Base-by-base conservation (phyloP, 2,888 invertebrate species). In the Lasioglossum villosulum region DNA sequence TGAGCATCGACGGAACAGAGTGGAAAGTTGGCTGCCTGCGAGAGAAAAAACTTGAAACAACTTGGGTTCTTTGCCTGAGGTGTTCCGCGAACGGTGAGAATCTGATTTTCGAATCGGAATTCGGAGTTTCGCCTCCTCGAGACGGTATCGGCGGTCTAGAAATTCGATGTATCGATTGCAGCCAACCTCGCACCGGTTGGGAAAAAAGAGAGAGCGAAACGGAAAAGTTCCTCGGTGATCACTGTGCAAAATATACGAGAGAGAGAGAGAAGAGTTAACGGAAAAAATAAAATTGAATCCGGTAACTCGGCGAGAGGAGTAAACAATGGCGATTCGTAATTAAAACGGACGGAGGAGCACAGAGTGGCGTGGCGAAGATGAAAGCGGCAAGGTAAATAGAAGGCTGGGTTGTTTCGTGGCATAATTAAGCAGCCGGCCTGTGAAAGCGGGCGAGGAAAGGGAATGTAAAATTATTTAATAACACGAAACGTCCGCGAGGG, bases 241-340 rank as follows among this genome's bases (percentile, higher is more conserved):
- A 6, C 63, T 75, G 37, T 2, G 75, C 14, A 42, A 45, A 77
- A 37, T 4, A 27, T 3, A 39, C 48, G 34, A n/a, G n/a, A 66
- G 39, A 39, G 39, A 23, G 42, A n/a, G 39, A 4, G 42, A 42
- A 23, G 39, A 37, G 27, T 3, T 27, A 71, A 71, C 42, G 8
- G 16, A 30, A 72, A 71, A 70, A 84, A 83, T 78, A 83, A 83
- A 83, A 84, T 84, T 84, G 63, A 78, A 83, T 75, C 75, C 74
- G 56, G 78, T 19, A 42, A 59, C 77, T 77, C 56, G 37, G 37
- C 19, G 52, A 70, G 74, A 14, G 19, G 6, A 70, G 79, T 71
- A 84, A 86, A 86, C 86, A 86, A 84, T 78, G 74, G 48, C 63
- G 80, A 84, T 75, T 80, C 85, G 71, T 80, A 86, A 86, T 86